Base-by-base conservation (phyloP, 2,888 invertebrate genomes). In the Ophonus ardosiacus region DNA sequence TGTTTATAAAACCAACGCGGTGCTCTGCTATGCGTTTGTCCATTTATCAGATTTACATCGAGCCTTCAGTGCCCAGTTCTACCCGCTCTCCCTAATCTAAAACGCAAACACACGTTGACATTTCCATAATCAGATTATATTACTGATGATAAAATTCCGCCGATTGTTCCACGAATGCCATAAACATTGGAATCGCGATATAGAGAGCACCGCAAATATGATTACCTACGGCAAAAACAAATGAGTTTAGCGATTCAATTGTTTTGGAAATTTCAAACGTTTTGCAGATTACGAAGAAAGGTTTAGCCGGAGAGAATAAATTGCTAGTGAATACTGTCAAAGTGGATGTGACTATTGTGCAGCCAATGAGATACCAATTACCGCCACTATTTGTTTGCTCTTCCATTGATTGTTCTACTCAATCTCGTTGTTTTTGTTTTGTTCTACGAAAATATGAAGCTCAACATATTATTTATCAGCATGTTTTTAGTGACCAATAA, bases 91-190 rank as follows among this genome's bases (percentile, higher is more conserved):
- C 80, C 59, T 85, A 85, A 85, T 85, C 85, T 85, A 71, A 85
- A 85, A 85, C 80, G 78, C 71, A 85, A 85, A 85, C 80, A 85
- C 71, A 85, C 80, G 85, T 85, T 85, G 85, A 80, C 85, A 85
- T 85, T 85, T 80, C 85, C 85, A 85, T 80, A 85, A 85, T 80
- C 85, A 80, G 85, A 85, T 85, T 85, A 85, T 59, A 85, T 79
- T 85, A 85, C 80, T 85, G 85, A 85, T 85, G 85, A 85, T 85
- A 85, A 85, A 85, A 85, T 79, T 85, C 85, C 56, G 24, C 21
- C 80, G 80, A 80, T 85, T 80, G 85, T 80, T 71, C 59, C 65
- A 51, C 63, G 76, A 80, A 80, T 80, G 68, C 17, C 57, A 78
- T 65, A 80, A 71, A 85, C 71, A 85, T 84, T 80, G 65, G 83